Evolutionary conservation across 2,797 vertebrate genomes (phyloP), one percentile per base, ranked within the genome.

Genomic region (Pantherophis alleghaniensis): DNA sequence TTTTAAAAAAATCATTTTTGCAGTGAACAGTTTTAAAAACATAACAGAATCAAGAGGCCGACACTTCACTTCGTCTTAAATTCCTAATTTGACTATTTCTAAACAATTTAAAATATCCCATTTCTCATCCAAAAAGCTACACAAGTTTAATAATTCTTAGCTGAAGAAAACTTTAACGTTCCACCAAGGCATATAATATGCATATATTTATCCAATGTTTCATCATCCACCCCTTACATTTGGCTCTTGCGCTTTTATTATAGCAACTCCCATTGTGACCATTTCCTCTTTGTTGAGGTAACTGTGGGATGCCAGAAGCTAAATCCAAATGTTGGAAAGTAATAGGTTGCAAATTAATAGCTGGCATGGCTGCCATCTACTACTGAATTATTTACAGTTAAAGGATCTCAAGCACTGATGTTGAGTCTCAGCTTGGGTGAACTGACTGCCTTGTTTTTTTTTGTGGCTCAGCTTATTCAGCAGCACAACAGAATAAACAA

Each of bases 311-410:
- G 91, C 91, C 93, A 94, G 92, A 94, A 90, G 90, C 94, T 95
- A 95, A 96, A 96, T 90, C 89, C 91, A 91, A 92, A 89, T 37
- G 1, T 94, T 95, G 91, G 90, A 37, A 95, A 94, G 93, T 94
- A 96, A 94, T 4, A 69, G 87, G 88, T 93, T 94, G 69, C 93
- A 96, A 96, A 94, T 92, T 56, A 96, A 90, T 1, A 95, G n/a
- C n/a, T 88, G 92, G 66, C 95, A 92, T 56, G 3, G 86, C 91
- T 90, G 87, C 57, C 90, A 88, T 42, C 66, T 92, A 92, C 22
- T 95, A 95, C 94, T 95, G 95, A 94, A 93, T 56, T 90, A 96
- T 91, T 95, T 95, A 91, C 83, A 88, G 28, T 42, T 96, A 93
- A 94, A 91, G 91, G 89, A 91, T 93, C 57, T 87, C 92, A 94